Percentiles rank a stretch among this genome's conserved stretches.
These are phyloP conservation scores for Apostichopus parvimensis DNA, from an alignment of 35 echinoderm and acorn worm genomes.

Conservation along the genomic window DNA sequence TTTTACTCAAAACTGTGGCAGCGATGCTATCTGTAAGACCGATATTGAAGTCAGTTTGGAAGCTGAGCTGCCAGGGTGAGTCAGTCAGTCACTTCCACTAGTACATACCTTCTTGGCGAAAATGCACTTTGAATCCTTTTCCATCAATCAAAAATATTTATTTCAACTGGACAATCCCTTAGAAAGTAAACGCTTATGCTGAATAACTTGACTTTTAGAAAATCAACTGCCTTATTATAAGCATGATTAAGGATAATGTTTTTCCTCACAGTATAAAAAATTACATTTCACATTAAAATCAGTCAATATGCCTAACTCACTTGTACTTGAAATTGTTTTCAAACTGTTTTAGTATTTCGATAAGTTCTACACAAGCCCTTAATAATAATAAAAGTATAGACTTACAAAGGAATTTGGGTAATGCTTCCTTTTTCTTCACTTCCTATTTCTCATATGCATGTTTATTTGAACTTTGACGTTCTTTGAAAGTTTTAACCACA, in stretches of 20 bases:
- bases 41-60: conserved; percentile 48
- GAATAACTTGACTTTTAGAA: not conserved
- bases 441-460: too few relatives aligned
- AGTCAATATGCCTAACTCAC: not conserved
- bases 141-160: too few relatives aligned
- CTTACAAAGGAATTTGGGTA: too few relatives aligned
- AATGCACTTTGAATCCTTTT: too few relatives aligned
- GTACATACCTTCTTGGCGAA: too few relatives aligned
- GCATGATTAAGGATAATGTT: not conserved
- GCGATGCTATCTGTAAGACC: conserved; percentile 71
- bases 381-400: too few relatives aligned
- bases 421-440: too few relatives aligned
- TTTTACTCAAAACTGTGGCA: conserved; percentile 77
- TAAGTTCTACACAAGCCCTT: too few relatives aligned
- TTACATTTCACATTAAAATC: not conserved
- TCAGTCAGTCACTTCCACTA: too few relatives aligned
- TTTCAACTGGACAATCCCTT: not conserved
- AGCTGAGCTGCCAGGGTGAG: conserved; percentile 62
- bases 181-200: not conserved
- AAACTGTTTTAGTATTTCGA: not conserved
- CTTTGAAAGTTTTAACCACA: too few relatives aligned
- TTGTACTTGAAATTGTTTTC: not conserved
- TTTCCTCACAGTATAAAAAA: not conserved
- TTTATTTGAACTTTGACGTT: too few relatives aligned
- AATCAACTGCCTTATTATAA: not conserved